Evolutionary conservation across 2,888 invertebrate species (phyloP), one percentile per base, ranked within the genome.

Genomic region (Toxonevra muliebris): DNA sequence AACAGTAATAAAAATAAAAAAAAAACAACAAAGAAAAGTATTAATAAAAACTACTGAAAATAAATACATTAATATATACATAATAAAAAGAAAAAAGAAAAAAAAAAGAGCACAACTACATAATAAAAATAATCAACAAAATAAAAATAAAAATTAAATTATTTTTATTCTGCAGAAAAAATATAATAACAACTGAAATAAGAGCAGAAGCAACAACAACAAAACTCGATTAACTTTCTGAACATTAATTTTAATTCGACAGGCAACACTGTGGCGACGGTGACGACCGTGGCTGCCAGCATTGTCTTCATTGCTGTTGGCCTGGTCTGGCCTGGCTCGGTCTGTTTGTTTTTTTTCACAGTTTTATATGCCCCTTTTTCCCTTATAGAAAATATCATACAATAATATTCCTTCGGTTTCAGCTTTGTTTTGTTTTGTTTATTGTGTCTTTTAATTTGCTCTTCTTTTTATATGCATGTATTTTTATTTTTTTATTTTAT

Each of bases 201-300:
- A 66, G 60, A 66, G 59, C 54, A 55, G 41, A 15, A 61, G 45
- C 30, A 55, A 43, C 70, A 74, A 77, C 77, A 79, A 78, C 79
- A 76, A 79, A 82, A 81, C 79, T 82, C 81, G 81, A 81, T 82
- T 82, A 81, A 81, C 78, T 77, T 75, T 74, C 52, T 20, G 11
- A 54, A 79, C 82, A 82, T 82, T 80, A 80, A 79, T 82, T 80
- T 81, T 79, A 80, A 82, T 79, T 82, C 81, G 81, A 82, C 80
- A 77, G 73, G 61, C 30, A 30, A 30, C 30, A 30, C 30, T 30
- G 30, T 63, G 57, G 60, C 65, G 45, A 17, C 30, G 30, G 30
- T 30, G 7, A 30, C 30, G 30, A 7, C 30, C 30, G 30, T 30
- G 30, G 42, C 40, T 48, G 55, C 17, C 42, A 13, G 30, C 11